phyloP scores from a whole-genome alignment of 2,797 vertebrate species.

The Paguma larvata region DNA sequence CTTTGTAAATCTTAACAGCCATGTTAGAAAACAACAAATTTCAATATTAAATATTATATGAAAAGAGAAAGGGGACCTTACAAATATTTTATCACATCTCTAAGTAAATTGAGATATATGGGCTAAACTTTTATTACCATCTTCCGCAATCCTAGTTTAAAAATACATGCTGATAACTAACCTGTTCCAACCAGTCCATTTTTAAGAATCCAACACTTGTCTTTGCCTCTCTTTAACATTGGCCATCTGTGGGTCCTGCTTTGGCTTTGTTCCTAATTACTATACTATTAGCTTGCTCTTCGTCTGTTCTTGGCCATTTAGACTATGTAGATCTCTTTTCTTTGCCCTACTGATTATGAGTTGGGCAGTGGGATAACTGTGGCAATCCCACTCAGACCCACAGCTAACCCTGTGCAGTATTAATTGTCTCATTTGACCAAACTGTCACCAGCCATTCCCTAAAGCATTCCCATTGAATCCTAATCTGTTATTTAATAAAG shows the following conservation, averaged over 20 bases:
- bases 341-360: constrained; percentile 73
- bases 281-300: constrained; percentile 85
- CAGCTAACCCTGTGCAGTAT: constrained; percentile 32
- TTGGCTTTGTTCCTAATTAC: constrained; percentile 85
- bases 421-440: not conserved
- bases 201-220: not conserved
- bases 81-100: not conserved
- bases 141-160: not conserved
- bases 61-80: not conserved
- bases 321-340: constrained; percentile 80
- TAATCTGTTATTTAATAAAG: not conserved
- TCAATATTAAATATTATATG: not conserved
- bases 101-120: not conserved
- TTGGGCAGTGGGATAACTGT: constrained; percentile 67
- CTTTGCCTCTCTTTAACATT: constrained; percentile 74
- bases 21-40: constrained; percentile 11
- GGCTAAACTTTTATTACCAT: not conserved
- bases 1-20: not conserved
- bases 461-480: not conserved
- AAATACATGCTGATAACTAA: not conserved
- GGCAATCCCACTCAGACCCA: constrained; percentile 61
- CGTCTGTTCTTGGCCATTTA: constrained; percentile 83
- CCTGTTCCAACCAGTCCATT: not conserved
- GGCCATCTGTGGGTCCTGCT: constrained; percentile 68
- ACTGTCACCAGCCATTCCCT: not conserved